phyloP scores from a whole-genome alignment of 2,888 invertebrate species.

The Aporophyla nigra region DNA sequence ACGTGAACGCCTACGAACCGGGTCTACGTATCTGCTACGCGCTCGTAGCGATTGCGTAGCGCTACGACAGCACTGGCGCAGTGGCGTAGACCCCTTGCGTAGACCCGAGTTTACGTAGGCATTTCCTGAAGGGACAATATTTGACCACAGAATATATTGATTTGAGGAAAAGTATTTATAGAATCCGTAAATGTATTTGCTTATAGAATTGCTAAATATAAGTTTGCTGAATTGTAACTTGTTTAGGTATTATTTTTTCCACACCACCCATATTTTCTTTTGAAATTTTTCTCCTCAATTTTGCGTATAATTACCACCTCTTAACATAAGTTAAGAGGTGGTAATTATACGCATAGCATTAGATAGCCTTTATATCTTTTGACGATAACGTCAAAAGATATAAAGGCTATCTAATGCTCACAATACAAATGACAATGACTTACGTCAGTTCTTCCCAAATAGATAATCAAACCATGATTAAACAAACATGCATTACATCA shows the following conservation, averaged over 20 bases:
- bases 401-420: neutral
- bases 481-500: neutral
- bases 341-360: no score
- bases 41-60: conserved; percentile 64
- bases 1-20: conserved; percentile 20
- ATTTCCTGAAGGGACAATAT: conserved; percentile 12
- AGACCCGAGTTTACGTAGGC: conserved; percentile 38
- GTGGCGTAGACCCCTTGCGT: conserved; percentile 55
- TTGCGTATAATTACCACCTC: neutral
- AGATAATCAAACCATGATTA: neutral
- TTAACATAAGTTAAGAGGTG: no score
- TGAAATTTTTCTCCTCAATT: neutral
- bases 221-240: neutral
- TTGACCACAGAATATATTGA: neutral
- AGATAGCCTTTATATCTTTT: no score
- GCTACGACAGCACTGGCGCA: conserved; percentile 65
- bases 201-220: no score
- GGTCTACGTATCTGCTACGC: conserved; percentile 62
- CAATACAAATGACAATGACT: neutral
- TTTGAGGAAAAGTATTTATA: neutral
- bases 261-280: neutral
- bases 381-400: no score
- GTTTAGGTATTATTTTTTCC: neutral
- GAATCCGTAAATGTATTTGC: neutral
- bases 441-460: neutral